Percentiles rank a stretch among this genome's conserved stretches.
phyloP scores from a whole-genome alignment of 2,888 invertebrate genomes.

The Eupithecia insigniata region DNA sequence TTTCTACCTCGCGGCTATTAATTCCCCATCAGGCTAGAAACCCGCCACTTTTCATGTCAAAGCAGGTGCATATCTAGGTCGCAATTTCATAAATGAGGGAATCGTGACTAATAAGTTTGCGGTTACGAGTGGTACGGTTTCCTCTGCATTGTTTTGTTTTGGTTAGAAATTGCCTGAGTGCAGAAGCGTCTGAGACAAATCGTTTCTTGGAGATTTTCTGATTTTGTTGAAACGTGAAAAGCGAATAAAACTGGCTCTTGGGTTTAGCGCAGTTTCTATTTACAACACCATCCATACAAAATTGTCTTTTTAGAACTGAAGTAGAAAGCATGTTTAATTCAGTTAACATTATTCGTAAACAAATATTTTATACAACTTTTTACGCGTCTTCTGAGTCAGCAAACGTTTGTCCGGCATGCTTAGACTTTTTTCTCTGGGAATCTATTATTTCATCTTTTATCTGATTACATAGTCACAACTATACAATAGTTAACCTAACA shows the following conservation, averaged over 20 bases:
- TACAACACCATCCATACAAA: background rate
- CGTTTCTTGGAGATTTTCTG: background rate
- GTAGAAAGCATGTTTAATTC: background rate
- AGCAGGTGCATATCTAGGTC: constrained; percentile 46
- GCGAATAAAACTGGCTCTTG: background rate
- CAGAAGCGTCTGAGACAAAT: background rate
- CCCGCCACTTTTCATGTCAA: constrained; percentile 34
- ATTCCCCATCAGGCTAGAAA: constrained; percentile 35
- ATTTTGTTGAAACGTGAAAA: background rate
- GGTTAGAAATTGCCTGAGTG: constrained; percentile 3
- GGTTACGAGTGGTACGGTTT: constrained; percentile 27
- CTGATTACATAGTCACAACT: too few relatives aligned
- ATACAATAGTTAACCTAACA: background rate
- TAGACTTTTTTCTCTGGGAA: background rate
- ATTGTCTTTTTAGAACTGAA: background rate
- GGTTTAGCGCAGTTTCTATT: background rate
- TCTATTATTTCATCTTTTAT: background rate
- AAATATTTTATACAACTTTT: background rate
- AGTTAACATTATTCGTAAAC: background rate
- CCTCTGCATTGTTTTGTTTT: constrained; percentile 25
- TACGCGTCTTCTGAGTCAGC: background rate
- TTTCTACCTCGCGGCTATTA: constrained; percentile 29
- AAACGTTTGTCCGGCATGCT: background rate
- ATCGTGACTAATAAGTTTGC: constrained; percentile 48
- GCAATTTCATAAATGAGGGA: constrained; percentile 52